Evolutionary conservation across 2,797 vertebrate species (phyloP).

Genomic region (Prunella strophiata): DNA sequence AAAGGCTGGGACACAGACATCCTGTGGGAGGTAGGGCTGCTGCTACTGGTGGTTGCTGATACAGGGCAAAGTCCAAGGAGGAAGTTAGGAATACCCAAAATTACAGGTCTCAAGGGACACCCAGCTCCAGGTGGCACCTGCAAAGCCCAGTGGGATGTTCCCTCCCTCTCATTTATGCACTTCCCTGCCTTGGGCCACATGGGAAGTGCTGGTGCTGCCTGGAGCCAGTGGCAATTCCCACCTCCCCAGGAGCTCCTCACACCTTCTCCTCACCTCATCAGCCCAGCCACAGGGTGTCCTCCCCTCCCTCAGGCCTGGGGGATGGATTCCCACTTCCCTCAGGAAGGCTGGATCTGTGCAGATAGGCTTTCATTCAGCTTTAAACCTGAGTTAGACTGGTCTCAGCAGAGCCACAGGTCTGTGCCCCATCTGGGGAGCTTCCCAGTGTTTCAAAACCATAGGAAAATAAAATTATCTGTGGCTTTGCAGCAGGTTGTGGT

Average conservation of each 20-base stretch:
- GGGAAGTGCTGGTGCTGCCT: not conserved
- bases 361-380: rapidly evolving
- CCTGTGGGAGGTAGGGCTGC: not conserved
- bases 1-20: not conserved
- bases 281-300: not conserved
- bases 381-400: not conserved
- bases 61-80: not conserved
- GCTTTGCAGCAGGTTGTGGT: not conserved
- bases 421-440: not conserved
- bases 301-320: not conserved
- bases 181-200: not conserved
- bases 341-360: not conserved
- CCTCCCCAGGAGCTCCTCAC: not conserved
- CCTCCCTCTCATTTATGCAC: not conserved
- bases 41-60: not conserved
- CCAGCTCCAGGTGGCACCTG: not conserved
- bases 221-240: not conserved
- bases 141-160: not conserved
- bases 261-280: not conserved
- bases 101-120: not conserved
- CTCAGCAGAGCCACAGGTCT: not conserved
- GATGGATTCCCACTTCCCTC: not conserved
- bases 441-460: rapidly evolving
- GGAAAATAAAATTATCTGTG: not conserved
- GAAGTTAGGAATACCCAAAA: not conserved